Evolutionary conservation across 1,140 invertebrate genomes (phyloP).

Genomic region (Cepaea nemoralis): DNA sequence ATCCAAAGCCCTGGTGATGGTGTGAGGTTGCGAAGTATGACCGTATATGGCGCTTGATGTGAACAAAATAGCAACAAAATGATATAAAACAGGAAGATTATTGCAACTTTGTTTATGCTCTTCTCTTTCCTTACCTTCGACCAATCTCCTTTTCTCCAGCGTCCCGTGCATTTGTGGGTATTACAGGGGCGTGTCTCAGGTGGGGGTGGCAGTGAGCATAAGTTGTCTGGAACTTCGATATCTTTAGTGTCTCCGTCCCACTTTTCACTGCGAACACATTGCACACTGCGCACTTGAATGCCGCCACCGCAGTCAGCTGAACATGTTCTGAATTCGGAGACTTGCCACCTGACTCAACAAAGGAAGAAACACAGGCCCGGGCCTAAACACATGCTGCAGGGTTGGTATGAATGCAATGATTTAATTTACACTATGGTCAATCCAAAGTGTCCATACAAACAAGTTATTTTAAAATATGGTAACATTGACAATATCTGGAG

Average conservation of each 20-base stretch:
- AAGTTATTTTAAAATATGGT: too few relatives aligned
- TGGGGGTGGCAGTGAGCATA: neutral
- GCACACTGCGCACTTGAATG: neutral
- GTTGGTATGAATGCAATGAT: neutral
- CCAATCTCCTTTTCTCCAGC: neutral
- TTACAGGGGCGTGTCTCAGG: neutral
- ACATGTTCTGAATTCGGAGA: neutral
- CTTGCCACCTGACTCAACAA: constrained; percentile 3
- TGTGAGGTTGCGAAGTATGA: too few relatives aligned
- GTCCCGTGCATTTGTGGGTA: neutral
- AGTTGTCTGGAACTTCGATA: neutral
- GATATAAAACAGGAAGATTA: too few relatives aligned
- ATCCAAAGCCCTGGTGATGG: too few relatives aligned
- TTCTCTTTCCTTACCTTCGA: constrained; percentile 22
- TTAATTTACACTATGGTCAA: too few relatives aligned
- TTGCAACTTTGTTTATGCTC: too few relatives aligned
- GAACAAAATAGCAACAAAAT: too few relatives aligned
- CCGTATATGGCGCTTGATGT: too few relatives aligned
- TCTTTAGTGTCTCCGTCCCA: neutral
- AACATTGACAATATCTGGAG: too few relatives aligned
- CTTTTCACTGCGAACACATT: neutral
- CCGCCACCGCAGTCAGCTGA: constrained; percentile 3
- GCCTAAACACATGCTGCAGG: neutral
- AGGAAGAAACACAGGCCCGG: neutral
- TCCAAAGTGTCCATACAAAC: too few relatives aligned